A percentile compares a stretch with the other conserved stretches of the same genome.
Conservation (phyloP, 2,113 vertebrate species). For the Labrus mixtus region DNA sequence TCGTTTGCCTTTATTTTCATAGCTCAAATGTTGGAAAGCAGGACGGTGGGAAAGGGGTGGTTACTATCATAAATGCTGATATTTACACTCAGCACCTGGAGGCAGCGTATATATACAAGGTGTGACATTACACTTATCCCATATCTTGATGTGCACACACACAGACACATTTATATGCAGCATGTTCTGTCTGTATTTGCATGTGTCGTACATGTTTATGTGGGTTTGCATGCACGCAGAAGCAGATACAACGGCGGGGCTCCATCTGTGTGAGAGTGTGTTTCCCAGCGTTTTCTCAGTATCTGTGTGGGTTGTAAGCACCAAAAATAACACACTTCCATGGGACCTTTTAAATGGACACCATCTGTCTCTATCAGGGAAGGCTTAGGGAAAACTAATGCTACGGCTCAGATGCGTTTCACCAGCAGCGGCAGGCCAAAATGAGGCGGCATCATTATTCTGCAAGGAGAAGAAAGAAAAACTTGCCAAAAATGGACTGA, state of each 20-base stretch:
- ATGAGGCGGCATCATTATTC: constrained; percentile 50
- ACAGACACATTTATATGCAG: background rate
- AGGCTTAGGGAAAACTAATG: constrained; percentile 76
- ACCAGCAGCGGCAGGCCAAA: constrained; percentile 48
- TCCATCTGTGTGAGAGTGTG: constrained; percentile 44
- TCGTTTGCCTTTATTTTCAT: constrained; percentile 75
- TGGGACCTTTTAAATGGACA: constrained; percentile 80
- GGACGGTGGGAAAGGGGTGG: background rate
- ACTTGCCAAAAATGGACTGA: constrained; percentile 19
- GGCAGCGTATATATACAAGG: constrained; percentile 38
- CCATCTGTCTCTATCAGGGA: constrained; percentile 80
- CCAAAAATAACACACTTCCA: constrained; percentile 79
- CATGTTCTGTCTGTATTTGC: constrained; percentile 26
- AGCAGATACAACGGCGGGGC: constrained; percentile 37
- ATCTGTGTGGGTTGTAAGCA: constrained; percentile 65
- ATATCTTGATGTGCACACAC: constrained; percentile 4
- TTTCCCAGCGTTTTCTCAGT: constrained; percentile 52
- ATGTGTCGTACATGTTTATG: background rate
- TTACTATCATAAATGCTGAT: constrained; percentile 56
- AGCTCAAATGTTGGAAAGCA: constrained; percentile 63
- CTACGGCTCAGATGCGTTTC: constrained; percentile 63
- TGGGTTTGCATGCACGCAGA: constrained; percentile 11
- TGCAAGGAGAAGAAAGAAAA: constrained; percentile 39
- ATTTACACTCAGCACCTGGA: constrained; percentile 43
- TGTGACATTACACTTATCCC: constrained; percentile 42